Evolutionary conservation across 2,113 vertebrate species (phyloP), one percentile per base, ranked within the genome.

Genomic region (Pycnonotus jocosus): DNA sequence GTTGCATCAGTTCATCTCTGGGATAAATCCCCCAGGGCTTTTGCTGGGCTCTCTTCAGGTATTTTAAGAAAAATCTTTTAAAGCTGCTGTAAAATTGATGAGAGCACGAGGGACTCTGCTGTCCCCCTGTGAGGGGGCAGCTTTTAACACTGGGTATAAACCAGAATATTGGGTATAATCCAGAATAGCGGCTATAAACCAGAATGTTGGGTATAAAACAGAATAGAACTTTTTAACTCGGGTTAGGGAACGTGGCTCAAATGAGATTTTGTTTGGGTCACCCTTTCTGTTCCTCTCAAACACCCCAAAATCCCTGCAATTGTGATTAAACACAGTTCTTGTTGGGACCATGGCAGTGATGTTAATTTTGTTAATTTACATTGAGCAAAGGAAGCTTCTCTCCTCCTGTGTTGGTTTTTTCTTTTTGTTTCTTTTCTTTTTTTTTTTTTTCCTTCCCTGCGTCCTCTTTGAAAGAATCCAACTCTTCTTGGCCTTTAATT

Each of bases 311-410:
- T 51, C 60, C 54, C 25, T 24, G 6, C 84, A 33, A 4, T 15
- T 15, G 10, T 30, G 13, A 5, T 61, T 44, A 13, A 72, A 12
- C 19, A 6, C 16, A 25, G 5, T 37, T 44, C 12, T 5, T 31
- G 47, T 12, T 40, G 47, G 10, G 37, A 24, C 31, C 30, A 6
- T 0, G 0, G 9, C 35, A 15, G 7, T 22, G 23, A 3, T 35
- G 2, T 0, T 38, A 0, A 8, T 6, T 80, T 35, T 44, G 42
- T 10, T 2, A 8, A 28, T 33, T 53, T 24, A 24, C 11, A 2
- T 3, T 6, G 38, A 79, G 15, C 10, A 37, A n/a, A 71, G 50
- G 42, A 53, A 28, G 18, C 65, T 91, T 56, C 25, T 85, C 10
- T 62, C 42, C n/a, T n/a, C n/a, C n/a, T n/a, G n/a, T n/a, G n/a